Conservation (phyloP, 2,113 vertebrate species). For the Garra rufa region DNA sequence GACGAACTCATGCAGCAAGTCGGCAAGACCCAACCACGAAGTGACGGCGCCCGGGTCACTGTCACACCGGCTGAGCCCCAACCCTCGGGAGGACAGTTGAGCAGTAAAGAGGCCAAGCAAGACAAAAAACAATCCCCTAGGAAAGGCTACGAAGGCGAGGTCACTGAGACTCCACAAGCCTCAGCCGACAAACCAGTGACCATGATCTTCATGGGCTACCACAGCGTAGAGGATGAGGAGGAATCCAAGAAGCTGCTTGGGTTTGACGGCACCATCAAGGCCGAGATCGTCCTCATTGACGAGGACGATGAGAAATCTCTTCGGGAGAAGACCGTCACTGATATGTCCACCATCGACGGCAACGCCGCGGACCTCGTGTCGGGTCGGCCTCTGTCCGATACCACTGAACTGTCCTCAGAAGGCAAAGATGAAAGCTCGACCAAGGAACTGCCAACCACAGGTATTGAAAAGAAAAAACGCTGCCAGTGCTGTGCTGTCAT, state of each 20-base stretch:
- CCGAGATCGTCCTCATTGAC: conserved; percentile 89
- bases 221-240: conserved; percentile 89
- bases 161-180: conserved; percentile 69
- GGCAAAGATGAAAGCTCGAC: conserved; percentile 90
- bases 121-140: conserved; percentile 72
- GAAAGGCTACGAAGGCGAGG: conserved; percentile 62
- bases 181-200: conserved; percentile 88
- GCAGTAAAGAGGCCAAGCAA: conserved; percentile 78
- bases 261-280: conserved; percentile 90
- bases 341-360: conserved; percentile 87
- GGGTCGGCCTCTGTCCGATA: conserved; percentile 85
- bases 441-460: conserved; percentile 86
- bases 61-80: conserved; percentile 72
- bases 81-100: conserved; percentile 67
- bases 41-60: conserved; percentile 70
- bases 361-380: conserved; percentile 91
- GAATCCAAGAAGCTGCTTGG: conserved; percentile 92
- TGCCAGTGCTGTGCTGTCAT: conserved; percentile 99
- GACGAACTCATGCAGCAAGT: conserved; percentile 90
- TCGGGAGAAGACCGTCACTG: conserved; percentile 92
- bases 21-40: conserved; percentile 80
- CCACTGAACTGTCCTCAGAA: conserved; percentile 95
- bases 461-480: conserved; percentile 99
- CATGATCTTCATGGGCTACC: conserved; percentile 99
- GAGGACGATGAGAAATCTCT: conserved; percentile 94